phyloP scores from a whole-genome alignment of 2,113 vertebrate species.

The Alethe diademata region DNA sequence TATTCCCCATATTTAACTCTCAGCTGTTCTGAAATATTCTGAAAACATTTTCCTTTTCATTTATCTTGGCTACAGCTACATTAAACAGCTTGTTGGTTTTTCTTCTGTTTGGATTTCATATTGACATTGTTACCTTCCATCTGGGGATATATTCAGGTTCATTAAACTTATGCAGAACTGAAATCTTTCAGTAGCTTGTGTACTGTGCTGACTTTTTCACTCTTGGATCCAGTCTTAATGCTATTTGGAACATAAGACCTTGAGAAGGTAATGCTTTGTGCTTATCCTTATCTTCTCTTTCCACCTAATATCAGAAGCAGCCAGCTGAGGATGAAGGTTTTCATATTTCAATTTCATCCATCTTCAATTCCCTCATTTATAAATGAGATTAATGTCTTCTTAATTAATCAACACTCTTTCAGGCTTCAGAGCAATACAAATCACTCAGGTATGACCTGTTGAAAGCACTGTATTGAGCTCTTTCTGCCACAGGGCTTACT shows the following conservation, averaged over 20 bases:
- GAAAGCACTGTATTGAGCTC: not conserved
- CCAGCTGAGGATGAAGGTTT: not conserved
- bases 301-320: slow-evolving; percentile 25
- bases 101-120: slow-evolving; percentile 22
- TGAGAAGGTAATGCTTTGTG: slow-evolving; percentile 31
- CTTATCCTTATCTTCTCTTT: slow-evolving; percentile 1
- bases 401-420: not conserved
- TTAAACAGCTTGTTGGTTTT: slow-evolving; percentile 19
- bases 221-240: slow-evolving; percentile 38
- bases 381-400: slow-evolving; percentile 10
- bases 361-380: not conserved
- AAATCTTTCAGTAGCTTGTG: slow-evolving; percentile 25
- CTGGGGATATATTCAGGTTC: slow-evolving; percentile 29
- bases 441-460: not conserved
- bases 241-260: slow-evolving; percentile 48
- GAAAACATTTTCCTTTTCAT: not conserved
- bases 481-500: not conserved
- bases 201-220: slow-evolving; percentile 37
- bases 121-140: slow-evolving; percentile 29
- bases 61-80: not conserved
- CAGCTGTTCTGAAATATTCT: not conserved
- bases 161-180: slow-evolving; percentile 17
- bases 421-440: not conserved
- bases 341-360: not conserved
- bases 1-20: not conserved